Evolutionary conservation across 2,797 vertebrate genomes (phyloP).

Genomic region (Neostethus bicornis): DNA sequence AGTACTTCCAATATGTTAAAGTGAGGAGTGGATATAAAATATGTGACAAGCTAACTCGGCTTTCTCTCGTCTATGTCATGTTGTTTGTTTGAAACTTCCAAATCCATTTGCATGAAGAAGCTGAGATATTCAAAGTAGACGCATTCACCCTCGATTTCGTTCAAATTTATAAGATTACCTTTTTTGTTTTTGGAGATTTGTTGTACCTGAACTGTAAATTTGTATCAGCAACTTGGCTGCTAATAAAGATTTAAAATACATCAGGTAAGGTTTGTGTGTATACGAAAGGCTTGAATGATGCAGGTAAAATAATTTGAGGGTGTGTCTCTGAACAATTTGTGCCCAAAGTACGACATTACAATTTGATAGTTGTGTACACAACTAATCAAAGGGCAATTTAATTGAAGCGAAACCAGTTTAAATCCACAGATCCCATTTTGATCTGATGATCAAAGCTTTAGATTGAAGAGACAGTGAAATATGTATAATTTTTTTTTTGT

Average conservation of each 20-base stretch:
- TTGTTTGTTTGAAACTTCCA: neutral
- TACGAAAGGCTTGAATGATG: constrained; percentile 29
- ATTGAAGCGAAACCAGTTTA: too few species aligned
- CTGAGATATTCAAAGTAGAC: neutral
- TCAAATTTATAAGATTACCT: neutral
- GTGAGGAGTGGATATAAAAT: neutral
- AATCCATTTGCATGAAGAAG: neutral
- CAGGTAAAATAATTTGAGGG: constrained; percentile 34
- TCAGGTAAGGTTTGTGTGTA: constrained; percentile 10
- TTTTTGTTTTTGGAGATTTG: too few species aligned
- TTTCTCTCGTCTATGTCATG: neutral
- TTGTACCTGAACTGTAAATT: too few species aligned
- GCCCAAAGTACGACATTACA: neutral
- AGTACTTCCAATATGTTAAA: neutral
- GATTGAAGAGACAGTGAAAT: too few species aligned
- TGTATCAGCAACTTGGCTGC: neutral
- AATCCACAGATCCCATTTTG: too few species aligned
- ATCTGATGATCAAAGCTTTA: too few species aligned
- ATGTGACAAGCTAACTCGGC: neutral
- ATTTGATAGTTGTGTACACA: neutral
- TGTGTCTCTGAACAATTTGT: constrained; percentile 37
- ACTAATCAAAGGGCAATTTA: neutral
- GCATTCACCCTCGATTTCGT: neutral
- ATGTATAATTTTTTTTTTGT: too few species aligned
- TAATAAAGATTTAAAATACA: neutral